Base-by-base conservation (phyloP, 2,113 vertebrate species). In the Zosterops japonicus region DNA sequence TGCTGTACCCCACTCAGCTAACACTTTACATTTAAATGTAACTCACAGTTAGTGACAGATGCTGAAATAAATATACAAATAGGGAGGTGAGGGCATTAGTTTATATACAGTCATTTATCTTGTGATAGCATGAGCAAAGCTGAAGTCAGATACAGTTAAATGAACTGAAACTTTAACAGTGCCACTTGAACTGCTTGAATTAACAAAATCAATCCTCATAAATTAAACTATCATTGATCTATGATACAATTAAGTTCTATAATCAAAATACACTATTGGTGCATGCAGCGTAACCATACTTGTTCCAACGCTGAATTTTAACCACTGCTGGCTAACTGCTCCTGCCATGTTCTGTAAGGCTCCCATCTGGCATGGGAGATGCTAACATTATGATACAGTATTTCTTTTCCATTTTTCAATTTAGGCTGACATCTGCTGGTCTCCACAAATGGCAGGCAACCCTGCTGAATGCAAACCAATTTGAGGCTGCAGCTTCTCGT, bases 391-490 rank as follows among this genome's bases (percentile, higher is more conserved):
- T 82, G 91, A 97, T 93, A 94, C 93, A 94, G 52, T 31, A 76
- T 95, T 97, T 95, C 95, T 95, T 91, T 63, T 75, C 86, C 89
- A 72, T 97, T 97, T 97, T 97, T 97, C 98, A 98, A 97, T 98
- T 97, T 97, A 98, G 97, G 95, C 97, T 98, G 97, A 98, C 98
- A 98, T 98, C 97, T 98, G 98, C 97, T 97, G 98, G 98, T 97
- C 94, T 91, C 93, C 8, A 8, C 81, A 96, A 98, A 95, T n/a
- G 95, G 88, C 82, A 93, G 91, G 89, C 90, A 92, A 49, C 41
- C 57, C 92, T 93, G 71, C 96, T 90, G 91, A 96, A 93, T 90
- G 78, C 92, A 96, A 97, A 96, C 92, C 82, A 60, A 61, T 83
- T 76, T 90, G 85, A 79, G 64, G 70, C 7, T 8, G 83, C 0